Evolutionary conservation across 2,888 invertebrate species (phyloP).

Genomic region (Chelonus formosanus): DNA sequence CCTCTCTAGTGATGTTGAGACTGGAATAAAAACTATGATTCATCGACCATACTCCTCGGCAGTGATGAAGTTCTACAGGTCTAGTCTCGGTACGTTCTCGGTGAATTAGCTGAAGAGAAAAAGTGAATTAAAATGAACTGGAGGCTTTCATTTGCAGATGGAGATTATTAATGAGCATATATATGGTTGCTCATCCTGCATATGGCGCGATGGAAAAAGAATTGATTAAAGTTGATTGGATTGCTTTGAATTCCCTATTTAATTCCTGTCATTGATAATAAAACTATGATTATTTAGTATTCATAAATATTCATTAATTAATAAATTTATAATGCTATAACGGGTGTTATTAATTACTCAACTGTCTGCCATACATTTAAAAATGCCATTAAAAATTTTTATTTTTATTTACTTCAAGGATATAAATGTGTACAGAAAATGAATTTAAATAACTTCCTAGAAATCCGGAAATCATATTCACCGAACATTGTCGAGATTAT

Average conservation of each 20-base stretch:
- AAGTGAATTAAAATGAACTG: conserved; percentile 38
- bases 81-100: conserved; percentile 31
- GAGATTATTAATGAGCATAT: conserved; percentile 34
- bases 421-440: background rate
- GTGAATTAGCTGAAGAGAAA: conserved; percentile 31
- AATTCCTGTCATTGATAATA: background rate
- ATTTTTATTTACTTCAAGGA: background rate
- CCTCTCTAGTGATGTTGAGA: conserved; percentile 23
- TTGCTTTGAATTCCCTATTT: background rate
- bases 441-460: background rate
- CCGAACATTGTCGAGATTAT: conserved; percentile 27
- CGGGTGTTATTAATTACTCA: no score
- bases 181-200: background rate
- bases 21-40: conserved; percentile 46
- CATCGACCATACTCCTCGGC: conserved; percentile 41
- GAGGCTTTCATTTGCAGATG: conserved; percentile 42
- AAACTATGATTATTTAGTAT: no score
- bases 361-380: no score
- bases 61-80: conserved; percentile 50
- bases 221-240: conserved; percentile 28
- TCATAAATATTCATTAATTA: no score
- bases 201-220: conserved; percentile 16
- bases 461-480: conserved; percentile 32
- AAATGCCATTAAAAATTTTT: background rate
- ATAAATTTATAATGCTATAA: no score